These are phyloP conservation scores for Epistrophe eligans DNA, from an alignment of 2,888 invertebrate genomes.

Conservation along the genomic window DNA sequence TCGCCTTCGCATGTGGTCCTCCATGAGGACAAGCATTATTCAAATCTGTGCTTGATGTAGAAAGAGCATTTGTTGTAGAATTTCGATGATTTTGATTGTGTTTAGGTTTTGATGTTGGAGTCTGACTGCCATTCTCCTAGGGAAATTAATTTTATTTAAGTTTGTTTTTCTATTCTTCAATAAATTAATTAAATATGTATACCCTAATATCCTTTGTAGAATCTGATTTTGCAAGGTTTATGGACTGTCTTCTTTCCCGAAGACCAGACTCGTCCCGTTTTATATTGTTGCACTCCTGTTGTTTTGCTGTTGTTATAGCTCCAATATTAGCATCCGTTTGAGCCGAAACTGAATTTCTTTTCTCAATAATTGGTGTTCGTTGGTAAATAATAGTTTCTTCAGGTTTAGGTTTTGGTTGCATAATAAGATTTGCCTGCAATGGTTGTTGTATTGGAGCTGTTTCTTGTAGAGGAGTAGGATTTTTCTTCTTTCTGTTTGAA, in stretches of 20 bases:
- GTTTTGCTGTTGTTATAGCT: slow-evolving; percentile 79
- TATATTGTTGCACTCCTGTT: slow-evolving; percentile 78
- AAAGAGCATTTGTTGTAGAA: slow-evolving; percentile 81
- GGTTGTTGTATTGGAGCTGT: slow-evolving; percentile 58
- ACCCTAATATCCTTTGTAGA: slow-evolving; percentile 77
- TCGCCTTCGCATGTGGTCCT: slow-evolving; percentile 80
- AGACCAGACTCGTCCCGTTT: slow-evolving; percentile 79
- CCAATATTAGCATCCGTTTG: slow-evolving; percentile 82
- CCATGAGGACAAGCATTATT: slow-evolving; percentile 82
- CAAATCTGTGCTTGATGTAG: slow-evolving; percentile 83
- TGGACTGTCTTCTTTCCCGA: slow-evolving; percentile 81
- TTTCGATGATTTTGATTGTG: slow-evolving; percentile 81
- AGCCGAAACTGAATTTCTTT: slow-evolving; percentile 83
- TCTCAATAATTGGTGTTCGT: slow-evolving; percentile 78
- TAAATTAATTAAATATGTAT: slow-evolving; percentile 42
- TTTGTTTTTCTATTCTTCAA: background rate
- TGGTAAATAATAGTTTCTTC: slow-evolving; percentile 62
- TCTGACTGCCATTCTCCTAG: slow-evolving; percentile 81
- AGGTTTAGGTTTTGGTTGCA: slow-evolving; percentile 66
- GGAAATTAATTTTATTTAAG: background rate
- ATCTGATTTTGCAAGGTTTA: slow-evolving; percentile 71
- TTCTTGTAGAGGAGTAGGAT: slow-evolving; percentile 65
- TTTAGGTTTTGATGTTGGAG: slow-evolving; percentile 81
- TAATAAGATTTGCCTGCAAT: slow-evolving; percentile 43
- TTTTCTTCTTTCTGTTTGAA: slow-evolving; percentile 76